Evolutionary conservation across 2,888 invertebrate genomes (phyloP).

Genomic region (Trachelus tabidus): DNA sequence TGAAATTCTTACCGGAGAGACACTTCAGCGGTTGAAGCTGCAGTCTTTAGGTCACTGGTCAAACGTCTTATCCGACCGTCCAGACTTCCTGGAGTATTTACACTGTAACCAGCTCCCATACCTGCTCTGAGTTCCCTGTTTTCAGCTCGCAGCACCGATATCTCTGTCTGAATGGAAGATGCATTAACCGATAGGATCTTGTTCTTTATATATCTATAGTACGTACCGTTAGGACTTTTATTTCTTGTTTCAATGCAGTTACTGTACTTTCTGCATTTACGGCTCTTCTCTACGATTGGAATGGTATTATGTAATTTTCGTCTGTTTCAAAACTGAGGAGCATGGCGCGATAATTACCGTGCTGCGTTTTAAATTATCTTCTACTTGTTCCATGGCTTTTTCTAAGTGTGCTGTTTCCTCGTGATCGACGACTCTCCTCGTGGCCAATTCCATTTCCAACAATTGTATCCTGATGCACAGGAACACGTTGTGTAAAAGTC

Average conservation of each 20-base stretch:
- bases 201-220: not conserved
- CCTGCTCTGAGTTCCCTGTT: slow-evolving; percentile 68
- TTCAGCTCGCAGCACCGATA: slow-evolving; percentile 68
- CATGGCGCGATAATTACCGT: slow-evolving; percentile 63
- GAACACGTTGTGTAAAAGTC: slow-evolving; percentile 38
- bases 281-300: slow-evolving; percentile 70
- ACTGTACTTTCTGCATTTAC: slow-evolving; percentile 74
- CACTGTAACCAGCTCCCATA: slow-evolving; percentile 66
- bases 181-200: not conserved
- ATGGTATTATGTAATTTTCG: slow-evolving; percentile 2
- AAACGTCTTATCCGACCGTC: slow-evolving; percentile 68
- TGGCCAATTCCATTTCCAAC: slow-evolving; percentile 69
- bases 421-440: slow-evolving; percentile 68
- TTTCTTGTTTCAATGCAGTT: slow-evolving; percentile 75
- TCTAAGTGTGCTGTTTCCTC: slow-evolving; percentile 70
- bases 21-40: slow-evolving; percentile 75
- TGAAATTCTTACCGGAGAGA: slow-evolving; percentile 70
- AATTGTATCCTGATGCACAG: slow-evolving; percentile 64
- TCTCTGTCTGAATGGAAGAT: slow-evolving; percentile 65
- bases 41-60: slow-evolving; percentile 72
- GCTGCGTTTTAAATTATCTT: slow-evolving; percentile 71
- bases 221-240: slow-evolving; percentile 76
- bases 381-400: slow-evolving; percentile 71
- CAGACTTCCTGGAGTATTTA: slow-evolving; percentile 40
- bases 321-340: slow-evolving; percentile 5